Evolutionary conservation across 2,113 vertebrate species (phyloP).

Genomic region (Cichladusa arquata): DNA sequence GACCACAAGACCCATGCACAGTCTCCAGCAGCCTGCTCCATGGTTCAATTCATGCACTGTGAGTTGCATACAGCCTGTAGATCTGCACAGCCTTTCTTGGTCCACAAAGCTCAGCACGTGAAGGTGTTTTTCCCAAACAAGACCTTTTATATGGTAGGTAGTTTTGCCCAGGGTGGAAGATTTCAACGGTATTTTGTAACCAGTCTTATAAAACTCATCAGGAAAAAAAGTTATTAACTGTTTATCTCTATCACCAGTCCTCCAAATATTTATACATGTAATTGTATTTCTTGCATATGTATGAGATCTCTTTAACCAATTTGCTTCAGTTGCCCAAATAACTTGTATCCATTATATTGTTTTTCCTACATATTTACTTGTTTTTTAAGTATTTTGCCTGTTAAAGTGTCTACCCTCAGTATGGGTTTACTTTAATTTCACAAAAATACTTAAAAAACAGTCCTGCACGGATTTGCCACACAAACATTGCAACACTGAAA

Average conservation of each 20-base stretch:
- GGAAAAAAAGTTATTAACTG: not conserved
- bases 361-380: not conserved
- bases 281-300: not conserved
- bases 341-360: not conserved
- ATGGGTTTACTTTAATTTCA: not conserved
- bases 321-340: not conserved
- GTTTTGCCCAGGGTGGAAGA: not conserved
- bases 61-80: not conserved
- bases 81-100: too few species aligned
- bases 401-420: not conserved
- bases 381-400: not conserved
- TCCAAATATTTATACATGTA: not conserved
- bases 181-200: not conserved
- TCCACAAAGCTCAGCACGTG: not conserved
- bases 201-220: not conserved
- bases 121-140: not conserved
- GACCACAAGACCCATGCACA: not conserved
- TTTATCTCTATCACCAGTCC: not conserved
- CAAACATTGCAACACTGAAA: not conserved
- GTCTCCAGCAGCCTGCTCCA: not conserved
- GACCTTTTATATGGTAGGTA: not conserved
- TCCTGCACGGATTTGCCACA: not conserved
- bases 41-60: not conserved
- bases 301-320: not conserved
- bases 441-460: not conserved